Percentiles rank a stretch among this genome's conserved stretches.
These are phyloP conservation scores for Tragulus kanchil DNA, from an alignment of 2,113 vertebrate genomes.

Conservation along the genomic window DNA sequence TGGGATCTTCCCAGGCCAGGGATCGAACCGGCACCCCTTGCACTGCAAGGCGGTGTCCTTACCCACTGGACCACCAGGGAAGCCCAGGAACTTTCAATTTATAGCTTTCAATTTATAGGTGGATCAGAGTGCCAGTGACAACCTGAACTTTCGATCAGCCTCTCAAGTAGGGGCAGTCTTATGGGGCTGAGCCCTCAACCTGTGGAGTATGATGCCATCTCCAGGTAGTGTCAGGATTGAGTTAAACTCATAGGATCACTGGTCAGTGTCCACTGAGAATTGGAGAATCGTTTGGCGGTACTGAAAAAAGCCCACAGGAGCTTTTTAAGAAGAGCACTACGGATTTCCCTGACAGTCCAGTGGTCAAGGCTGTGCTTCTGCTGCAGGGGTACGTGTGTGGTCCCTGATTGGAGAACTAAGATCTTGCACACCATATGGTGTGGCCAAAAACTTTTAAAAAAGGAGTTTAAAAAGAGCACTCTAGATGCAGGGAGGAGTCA, in stretches of 20 bases:
- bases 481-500: not conserved
- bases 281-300: not conserved
- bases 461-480: not conserved
- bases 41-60: too few species aligned
- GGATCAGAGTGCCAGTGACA: not conserved
- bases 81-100: not conserved
- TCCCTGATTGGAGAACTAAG: not conserved
- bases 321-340: not conserved
- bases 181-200: not conserved
- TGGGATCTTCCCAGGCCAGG: too few species aligned
- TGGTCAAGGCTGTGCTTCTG: not conserved
- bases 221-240: not conserved
- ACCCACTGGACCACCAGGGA: too few species aligned
- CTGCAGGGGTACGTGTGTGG: not conserved
- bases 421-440: not conserved
- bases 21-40: too few species aligned
- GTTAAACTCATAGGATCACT: not conserved
- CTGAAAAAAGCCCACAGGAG: not conserved
- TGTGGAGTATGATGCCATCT: not conserved
- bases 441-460: not conserved
- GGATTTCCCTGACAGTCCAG: not conserved
- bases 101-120: too few species aligned
- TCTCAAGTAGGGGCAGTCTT: not conserved
- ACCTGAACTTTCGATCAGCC: not conserved
- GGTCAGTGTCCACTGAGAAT: not conserved